Evolutionary conservation across 2,888 invertebrate genomes (phyloP).

Genomic region (Corbicula japonica): DNA sequence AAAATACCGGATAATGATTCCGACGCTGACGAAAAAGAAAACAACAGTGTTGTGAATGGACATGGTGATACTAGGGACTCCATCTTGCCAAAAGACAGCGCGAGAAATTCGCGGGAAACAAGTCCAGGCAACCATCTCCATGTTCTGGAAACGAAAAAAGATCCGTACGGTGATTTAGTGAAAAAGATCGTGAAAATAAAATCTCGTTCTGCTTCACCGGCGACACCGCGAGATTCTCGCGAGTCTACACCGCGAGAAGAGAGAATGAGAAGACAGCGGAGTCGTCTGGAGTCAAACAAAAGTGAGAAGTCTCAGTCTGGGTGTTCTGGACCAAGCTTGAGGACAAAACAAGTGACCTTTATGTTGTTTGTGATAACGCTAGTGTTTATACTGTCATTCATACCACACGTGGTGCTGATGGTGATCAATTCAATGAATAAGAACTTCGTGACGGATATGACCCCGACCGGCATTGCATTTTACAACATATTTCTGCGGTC

Average conservation of each 20-base stretch:
- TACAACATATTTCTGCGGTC: constrained; percentile 72
- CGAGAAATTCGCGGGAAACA: constrained; percentile 18
- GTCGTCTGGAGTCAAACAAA: constrained; percentile 33
- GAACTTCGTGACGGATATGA: constrained; percentile 52
- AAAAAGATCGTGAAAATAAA: constrained; percentile 53
- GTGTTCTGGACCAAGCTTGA: constrained; percentile 49
- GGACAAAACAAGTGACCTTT: constrained; percentile 70
- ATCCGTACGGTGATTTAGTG: constrained; percentile 55
- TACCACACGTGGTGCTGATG: constrained; percentile 72
- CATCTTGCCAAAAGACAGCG: background rate
- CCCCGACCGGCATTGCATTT: constrained; percentile 44
- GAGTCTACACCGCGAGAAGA: constrained; percentile 24
- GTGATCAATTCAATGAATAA: constrained; percentile 59
- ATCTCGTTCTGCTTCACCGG: constrained; percentile 53
- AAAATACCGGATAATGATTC: constrained; percentile 14
- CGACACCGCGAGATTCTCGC: constrained; percentile 13
- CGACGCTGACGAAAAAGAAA: background rate
- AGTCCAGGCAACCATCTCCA: constrained; percentile 36
- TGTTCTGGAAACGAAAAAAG: constrained; percentile 35
- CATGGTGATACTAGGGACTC: constrained; percentile 1
- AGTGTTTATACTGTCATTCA: constrained; percentile 74
- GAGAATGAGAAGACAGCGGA: constrained; percentile 28
- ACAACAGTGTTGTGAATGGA: background rate
- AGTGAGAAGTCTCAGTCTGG: constrained; percentile 50
- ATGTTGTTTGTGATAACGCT: constrained; percentile 74